Evolutionary conservation across 2,797 vertebrate species (phyloP).

Genomic region (Microhierax caerulescens): DNA sequence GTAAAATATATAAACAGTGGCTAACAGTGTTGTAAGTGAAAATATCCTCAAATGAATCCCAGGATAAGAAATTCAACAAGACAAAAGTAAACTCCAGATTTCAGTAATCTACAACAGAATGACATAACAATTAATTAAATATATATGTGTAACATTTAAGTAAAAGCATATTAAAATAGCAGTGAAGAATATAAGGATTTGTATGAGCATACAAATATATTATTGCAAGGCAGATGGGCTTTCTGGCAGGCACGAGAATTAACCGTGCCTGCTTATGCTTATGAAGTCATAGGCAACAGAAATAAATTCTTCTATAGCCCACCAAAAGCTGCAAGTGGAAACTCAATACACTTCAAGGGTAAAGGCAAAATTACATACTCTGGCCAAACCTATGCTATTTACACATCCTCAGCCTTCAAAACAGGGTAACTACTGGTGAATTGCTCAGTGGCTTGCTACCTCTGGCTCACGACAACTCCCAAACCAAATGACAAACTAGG

Average conservation of each 20-base stretch:
- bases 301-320: neutral
- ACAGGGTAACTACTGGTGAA: neutral
- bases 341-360: neutral
- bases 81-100: neutral
- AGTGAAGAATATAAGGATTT: neutral
- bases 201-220: neutral
- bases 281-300: neutral
- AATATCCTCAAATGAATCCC: neutral
- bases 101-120: neutral
- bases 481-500: neutral
- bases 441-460: neutral
- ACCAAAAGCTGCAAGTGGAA: neutral
- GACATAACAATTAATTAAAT: neutral
- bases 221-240: neutral
- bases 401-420: neutral
- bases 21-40: neutral
- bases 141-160: neutral
- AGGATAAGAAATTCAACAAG: neutral
- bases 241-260: neutral
- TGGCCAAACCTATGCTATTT: neutral
- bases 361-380: neutral
- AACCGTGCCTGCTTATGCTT: neutral
- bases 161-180: neutral
- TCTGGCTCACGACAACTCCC: neutral
- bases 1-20: neutral